A percentile compares a stretch with the other conserved stretches of the same genome.
Evolutionary conservation across 2,113 vertebrate genomes (phyloP).

Genomic region (Anseranas semipalmata): DNA sequence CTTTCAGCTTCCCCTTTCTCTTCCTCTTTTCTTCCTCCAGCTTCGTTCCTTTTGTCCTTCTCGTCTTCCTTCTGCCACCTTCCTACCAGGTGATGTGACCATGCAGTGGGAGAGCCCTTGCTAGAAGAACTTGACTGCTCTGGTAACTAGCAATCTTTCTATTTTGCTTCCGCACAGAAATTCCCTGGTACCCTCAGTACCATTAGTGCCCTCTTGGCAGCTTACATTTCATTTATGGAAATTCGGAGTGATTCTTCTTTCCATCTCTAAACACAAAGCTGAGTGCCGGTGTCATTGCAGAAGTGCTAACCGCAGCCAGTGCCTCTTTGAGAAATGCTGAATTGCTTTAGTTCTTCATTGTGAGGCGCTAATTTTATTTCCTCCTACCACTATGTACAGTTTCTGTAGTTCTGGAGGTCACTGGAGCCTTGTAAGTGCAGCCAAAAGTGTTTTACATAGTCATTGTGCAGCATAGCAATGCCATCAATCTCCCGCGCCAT

Average conservation of each 20-base stretch:
- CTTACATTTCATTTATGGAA: neutral
- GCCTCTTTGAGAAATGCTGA: conserved; percentile 29
- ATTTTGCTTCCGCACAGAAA: neutral
- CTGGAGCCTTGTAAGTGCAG: conserved; percentile 48
- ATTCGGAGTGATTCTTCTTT: neutral
- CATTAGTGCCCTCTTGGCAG: neutral
- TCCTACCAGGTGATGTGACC: neutral
- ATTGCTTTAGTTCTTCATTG: conserved; percentile 16
- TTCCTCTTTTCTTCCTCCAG: neutral
- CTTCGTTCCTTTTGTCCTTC: neutral
- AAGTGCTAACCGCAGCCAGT: neutral
- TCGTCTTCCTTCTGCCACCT: neutral
- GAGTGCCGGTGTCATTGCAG: neutral
- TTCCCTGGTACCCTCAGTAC: neutral
- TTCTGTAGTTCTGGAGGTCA: conserved; percentile 52
- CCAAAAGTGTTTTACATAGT: conserved; percentile 58
- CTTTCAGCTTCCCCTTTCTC: neutral
- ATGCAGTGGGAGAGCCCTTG: neutral
- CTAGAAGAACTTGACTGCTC: neutral
- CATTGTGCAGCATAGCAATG: neutral
- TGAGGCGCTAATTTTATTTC: conserved; percentile 54
- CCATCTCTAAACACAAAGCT: neutral
- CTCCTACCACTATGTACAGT: neutral
- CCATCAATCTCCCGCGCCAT: conserved; percentile 30
- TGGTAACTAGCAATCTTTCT: neutral